Percentiles rank a stretch among this genome's conserved stretches.
phyloP scores from a whole-genome alignment of 1,140 invertebrate genomes.

The Lerema accius region DNA sequence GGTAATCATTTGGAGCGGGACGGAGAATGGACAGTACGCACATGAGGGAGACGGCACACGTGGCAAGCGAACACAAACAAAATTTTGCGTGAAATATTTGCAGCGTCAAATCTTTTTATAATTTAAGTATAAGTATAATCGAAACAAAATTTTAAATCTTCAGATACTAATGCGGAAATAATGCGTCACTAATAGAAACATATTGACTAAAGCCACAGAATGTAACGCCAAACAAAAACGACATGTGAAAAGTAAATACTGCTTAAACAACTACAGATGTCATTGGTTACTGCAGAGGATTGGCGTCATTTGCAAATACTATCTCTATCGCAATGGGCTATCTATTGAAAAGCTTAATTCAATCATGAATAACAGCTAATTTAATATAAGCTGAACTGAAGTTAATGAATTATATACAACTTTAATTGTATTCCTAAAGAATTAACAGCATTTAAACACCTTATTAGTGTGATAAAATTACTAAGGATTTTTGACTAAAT shows the following conservation, averaged over 20 bases:
- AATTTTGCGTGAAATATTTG: constrained; percentile 47
- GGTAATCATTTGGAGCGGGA: constrained; percentile 22
- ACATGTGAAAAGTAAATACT: constrained; percentile 78
- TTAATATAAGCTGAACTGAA: no score
- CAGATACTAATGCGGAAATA: constrained; percentile 1
- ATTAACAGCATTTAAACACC: background rate
- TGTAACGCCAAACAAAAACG: constrained; percentile 48
- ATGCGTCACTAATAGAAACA: constrained; percentile 8
- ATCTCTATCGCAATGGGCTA: background rate
- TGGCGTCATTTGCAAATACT: constrained; percentile 70
- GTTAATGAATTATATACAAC: no score
- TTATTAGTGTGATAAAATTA: no score
- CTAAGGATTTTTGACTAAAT: no score
- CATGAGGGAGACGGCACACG: constrained; percentile 46
- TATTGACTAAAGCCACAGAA: constrained; percentile 53
- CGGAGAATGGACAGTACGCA: constrained; percentile 25
- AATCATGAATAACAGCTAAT: no score
- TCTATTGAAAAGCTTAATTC: background rate
- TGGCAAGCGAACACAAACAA: constrained; percentile 52
- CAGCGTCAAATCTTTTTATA: constrained; percentile 50
- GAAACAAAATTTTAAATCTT: constrained; percentile 3
- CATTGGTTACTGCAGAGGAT: constrained; percentile 59
- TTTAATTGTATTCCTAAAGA: no score
- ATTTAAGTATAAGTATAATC: constrained; percentile 9
- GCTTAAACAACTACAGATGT: constrained; percentile 69